Conservation (phyloP, 2,888 invertebrate genomes). For the Mystacides longicornis region DNA sequence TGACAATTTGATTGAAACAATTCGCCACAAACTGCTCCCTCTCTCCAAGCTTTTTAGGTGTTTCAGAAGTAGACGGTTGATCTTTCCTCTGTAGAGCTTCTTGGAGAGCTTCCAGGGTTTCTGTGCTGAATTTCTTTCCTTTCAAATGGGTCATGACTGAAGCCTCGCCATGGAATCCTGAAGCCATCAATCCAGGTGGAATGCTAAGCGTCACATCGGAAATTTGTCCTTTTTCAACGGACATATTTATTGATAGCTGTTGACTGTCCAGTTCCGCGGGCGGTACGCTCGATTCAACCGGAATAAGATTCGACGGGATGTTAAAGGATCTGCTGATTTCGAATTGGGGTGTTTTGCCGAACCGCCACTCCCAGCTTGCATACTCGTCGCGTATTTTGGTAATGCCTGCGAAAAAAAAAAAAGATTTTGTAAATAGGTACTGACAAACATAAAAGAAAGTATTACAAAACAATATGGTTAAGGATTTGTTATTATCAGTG, state of each 20-base stretch:
- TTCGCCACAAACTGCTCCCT: slow-evolving; percentile 56
- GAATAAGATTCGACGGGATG: slow-evolving; percentile 48
- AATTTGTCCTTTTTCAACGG: slow-evolving; percentile 58
- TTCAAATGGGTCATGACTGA: slow-evolving; percentile 58
- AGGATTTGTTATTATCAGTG: too few relatives aligned
- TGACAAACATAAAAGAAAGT: too few relatives aligned
- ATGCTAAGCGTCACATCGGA: slow-evolving; percentile 57
- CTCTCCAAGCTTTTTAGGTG: slow-evolving; percentile 38
- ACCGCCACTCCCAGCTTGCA: slow-evolving; percentile 81
- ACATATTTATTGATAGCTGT: slow-evolving; percentile 55
- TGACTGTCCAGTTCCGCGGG: slow-evolving; percentile 30
- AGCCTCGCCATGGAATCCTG: slow-evolving; percentile 56
- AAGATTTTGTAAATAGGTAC: neutral
- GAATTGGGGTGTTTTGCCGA: slow-evolving; percentile 81
- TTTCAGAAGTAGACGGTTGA: slow-evolving; percentile 33
- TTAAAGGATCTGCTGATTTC: slow-evolving; percentile 59
- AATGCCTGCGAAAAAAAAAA: slow-evolving; percentile 48
- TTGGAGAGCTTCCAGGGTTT: slow-evolving; percentile 54
- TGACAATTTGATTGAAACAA: slow-evolving; percentile 56
- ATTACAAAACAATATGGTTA: too few relatives aligned
- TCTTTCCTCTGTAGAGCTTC: slow-evolving; percentile 40
- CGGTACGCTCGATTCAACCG: slow-evolving; percentile 31
- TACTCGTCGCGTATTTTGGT: slow-evolving; percentile 61
- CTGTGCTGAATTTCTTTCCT: slow-evolving; percentile 58
- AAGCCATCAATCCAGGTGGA: slow-evolving; percentile 52